Evolutionary conservation across 2,888 invertebrate species (phyloP).

Genomic region (Rhagophthalmus giganteus): DNA sequence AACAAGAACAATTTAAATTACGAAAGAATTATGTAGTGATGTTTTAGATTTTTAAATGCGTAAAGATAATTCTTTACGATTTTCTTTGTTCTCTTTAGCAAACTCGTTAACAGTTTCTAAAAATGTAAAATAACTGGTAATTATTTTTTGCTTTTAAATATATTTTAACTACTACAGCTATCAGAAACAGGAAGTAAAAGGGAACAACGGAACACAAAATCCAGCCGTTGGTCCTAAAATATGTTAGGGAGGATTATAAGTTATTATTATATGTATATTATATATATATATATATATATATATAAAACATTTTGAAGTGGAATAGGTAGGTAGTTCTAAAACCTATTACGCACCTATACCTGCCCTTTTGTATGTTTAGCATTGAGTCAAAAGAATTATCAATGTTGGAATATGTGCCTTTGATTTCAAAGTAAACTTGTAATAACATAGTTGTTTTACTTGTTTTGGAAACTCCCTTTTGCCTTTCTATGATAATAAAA

Average conservation of each 20-base stretch:
- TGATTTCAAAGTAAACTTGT: conserved; percentile 17
- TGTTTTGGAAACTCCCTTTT: conserved; percentile 15
- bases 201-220: neutral
- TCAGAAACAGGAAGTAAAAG: neutral
- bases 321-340: too few species aligned
- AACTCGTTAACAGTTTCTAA: neutral
- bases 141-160: neutral
- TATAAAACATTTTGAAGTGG: too few species aligned
- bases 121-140: neutral
- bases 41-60: neutral
- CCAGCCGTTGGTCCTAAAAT: neutral
- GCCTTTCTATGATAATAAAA: conserved; percentile 16
- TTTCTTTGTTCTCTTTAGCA: neutral
- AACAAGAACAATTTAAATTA: too few species aligned
- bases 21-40: neutral
- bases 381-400: too few species aligned
- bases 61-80: neutral
- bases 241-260: neutral
- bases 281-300: too few species aligned
- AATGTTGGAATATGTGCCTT: too few species aligned
- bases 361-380: too few species aligned
- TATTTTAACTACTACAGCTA: neutral
- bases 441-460: conserved; percentile 21
- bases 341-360: too few species aligned
- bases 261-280: neutral